A percentile compares a stretch with the other conserved stretches of the same genome.
These are phyloP conservation scores for Tinea pellionella DNA, from an alignment of 2,888 invertebrate species.

Conservation along the genomic window DNA sequence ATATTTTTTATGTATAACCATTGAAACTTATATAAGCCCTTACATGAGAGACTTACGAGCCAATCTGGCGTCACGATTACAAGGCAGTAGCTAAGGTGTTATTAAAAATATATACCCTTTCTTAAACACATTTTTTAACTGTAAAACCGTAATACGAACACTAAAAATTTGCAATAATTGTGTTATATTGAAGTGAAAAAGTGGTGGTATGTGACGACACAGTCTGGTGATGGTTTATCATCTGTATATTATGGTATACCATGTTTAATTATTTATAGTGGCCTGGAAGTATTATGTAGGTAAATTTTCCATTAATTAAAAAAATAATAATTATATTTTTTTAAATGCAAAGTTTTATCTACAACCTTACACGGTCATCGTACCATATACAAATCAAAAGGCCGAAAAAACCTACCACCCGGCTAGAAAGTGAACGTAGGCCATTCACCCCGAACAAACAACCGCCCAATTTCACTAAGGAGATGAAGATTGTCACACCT, in stretches of 20 bases:
- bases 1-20: background rate
- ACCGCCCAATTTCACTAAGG: constrained; percentile 15
- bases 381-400: background rate
- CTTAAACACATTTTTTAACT: too few relatives aligned
- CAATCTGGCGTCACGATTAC: background rate
- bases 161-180: too few relatives aligned
- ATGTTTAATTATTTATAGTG: too few relatives aligned
- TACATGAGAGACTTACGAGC: background rate
- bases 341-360: background rate
- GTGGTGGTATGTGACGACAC: too few relatives aligned
- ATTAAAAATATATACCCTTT: too few relatives aligned
- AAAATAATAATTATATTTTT: background rate
- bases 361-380: background rate
- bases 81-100: background rate
- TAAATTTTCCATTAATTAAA: background rate
- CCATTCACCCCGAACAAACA: constrained; percentile 16
- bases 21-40: background rate
- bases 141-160: too few relatives aligned
- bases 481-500: background rate
- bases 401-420: background rate
- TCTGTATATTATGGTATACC: too few relatives aligned
- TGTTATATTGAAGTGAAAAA: too few relatives aligned
- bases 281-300: too few relatives aligned
- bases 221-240: too few relatives aligned
- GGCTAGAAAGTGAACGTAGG: constrained; percentile 21